A percentile compares a stretch with the other conserved stretches of the same genome.
phyloP scores from a whole-genome alignment of 2,888 invertebrate genomes.

The Taphrorychus bicolor region DNA sequence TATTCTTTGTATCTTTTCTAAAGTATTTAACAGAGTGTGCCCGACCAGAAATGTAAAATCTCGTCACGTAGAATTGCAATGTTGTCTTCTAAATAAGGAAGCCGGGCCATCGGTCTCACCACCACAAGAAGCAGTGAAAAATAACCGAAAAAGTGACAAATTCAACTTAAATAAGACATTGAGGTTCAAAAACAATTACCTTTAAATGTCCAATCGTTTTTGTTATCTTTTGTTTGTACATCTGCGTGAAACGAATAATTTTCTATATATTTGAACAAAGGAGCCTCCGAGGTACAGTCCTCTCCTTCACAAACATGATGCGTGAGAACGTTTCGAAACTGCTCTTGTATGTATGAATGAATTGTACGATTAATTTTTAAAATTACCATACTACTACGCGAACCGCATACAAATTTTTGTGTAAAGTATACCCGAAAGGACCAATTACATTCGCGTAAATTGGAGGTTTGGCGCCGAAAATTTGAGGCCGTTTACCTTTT shows the following conservation, averaged over 20 bases:
- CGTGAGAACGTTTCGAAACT: slow-evolving; percentile 35
- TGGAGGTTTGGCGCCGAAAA: slow-evolving; percentile 30
- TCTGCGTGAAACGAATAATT: too few species aligned
- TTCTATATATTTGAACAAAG: background rate
- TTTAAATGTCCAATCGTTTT: too few species aligned
- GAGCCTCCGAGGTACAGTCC: background rate
- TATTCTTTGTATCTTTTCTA: background rate
- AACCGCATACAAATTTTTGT: slow-evolving; percentile 27
- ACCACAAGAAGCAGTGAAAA: background rate
- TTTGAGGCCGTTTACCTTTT: slow-evolving; percentile 27
- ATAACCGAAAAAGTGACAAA: background rate
- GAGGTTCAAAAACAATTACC: too few species aligned
- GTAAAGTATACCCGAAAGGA: slow-evolving; percentile 13
- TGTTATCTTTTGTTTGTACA: too few species aligned
- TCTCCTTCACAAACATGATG: slow-evolving; percentile 6
- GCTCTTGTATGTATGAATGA: slow-evolving; percentile 46
- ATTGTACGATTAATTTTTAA: slow-evolving; percentile 43
- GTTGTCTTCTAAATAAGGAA: slow-evolving; percentile 29
- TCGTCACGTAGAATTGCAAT: slow-evolving; percentile 21
- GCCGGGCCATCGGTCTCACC: slow-evolving; percentile 15
- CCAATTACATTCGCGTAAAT: slow-evolving; percentile 30
- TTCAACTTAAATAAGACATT: slow-evolving; percentile 4
- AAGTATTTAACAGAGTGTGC: slow-evolving; percentile 12
- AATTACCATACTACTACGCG: slow-evolving; percentile 46
- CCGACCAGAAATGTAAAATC: slow-evolving; percentile 30